Base-by-base conservation (phyloP, 2,113 vertebrate genomes). In the Ceyx melanurus region DNA sequence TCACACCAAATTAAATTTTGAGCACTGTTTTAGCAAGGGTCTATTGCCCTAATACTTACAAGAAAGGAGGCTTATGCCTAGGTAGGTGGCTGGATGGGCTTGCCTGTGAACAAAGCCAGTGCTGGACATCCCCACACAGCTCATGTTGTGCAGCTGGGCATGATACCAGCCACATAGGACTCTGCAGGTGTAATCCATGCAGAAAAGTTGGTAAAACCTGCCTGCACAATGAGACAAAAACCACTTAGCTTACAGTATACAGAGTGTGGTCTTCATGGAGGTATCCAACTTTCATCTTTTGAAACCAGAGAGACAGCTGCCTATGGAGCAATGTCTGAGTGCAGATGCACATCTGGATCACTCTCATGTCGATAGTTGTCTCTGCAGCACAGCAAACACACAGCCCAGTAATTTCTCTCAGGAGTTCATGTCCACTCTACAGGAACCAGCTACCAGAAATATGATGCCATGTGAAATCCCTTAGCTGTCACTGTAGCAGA, bases 371-470 rank as follows among this genome's bases (percentile, higher is more conserved):
- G 42, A 66, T 2, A 23, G 33, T 23, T 1, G 3, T 82, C 72
- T 73, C 61, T 86, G 53, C 23, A 93, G 53, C 61, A 57, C 57
- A 64, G 61, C 43, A n/a, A 83, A 11, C 23, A 45, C 45, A 70
- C 33, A 16, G 25, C 35, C 57, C 58, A 75, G 6, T 29, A 25
- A 43, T 40, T 75, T 68, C 45, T 75, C 25, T 82, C 71, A 62
- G 87, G 51, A 76, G 8, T 25, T 87, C 62, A 60, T 43, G 33
- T 82, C 45, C 25, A 46, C 31, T 79, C 37, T 85, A 64, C 67
- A 92, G 78, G 58, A 92, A 73, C 51, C 62, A 73, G 42, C 60
- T 73, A 82, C 17, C 42, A 87, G 89, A 86, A 93, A 92, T 66
- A 61, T 1, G 54, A 84, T 76, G 64, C 60, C 45, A 58, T 17